phyloP scores from a whole-genome alignment of 1,140 invertebrate species.

The Atta cephalotes region DNA sequence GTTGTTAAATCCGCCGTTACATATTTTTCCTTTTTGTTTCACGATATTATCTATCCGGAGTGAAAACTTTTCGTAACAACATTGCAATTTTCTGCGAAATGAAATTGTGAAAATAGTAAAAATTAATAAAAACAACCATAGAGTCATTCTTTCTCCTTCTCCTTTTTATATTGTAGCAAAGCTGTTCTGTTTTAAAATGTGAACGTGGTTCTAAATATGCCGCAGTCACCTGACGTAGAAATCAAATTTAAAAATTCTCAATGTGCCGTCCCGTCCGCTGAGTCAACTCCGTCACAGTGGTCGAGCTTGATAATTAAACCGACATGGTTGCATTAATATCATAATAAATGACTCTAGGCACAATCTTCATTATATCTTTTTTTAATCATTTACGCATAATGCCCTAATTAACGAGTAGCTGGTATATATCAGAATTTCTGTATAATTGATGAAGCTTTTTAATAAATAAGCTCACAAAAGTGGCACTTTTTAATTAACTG shows the following conservation, averaged over 20 bases:
- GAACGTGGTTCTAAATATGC: neutral
- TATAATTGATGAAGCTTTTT: slow-evolving; percentile 6
- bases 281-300: slow-evolving; percentile 5
- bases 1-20: neutral
- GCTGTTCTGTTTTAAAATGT: slow-evolving; percentile 6
- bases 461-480: neutral
- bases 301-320: slow-evolving; percentile 46
- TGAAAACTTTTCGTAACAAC: neutral
- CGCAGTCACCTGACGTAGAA: neutral
- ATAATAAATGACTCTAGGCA: neutral
- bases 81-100: slow-evolving; percentile 13
- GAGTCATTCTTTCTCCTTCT: neutral
- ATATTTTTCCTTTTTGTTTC: neutral
- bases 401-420: slow-evolving; percentile 3
- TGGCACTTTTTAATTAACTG: slow-evolving; percentile 37
- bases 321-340: slow-evolving; percentile 15
- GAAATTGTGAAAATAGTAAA: slow-evolving; percentile 12
- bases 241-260: slow-evolving; percentile 49
- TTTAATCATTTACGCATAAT: slow-evolving; percentile 17
- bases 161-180: neutral
- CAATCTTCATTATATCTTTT: neutral
- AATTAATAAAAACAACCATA: neutral
- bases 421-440: neutral
- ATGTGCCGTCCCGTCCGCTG: neutral
- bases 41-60: neutral